phyloP scores from a whole-genome alignment of 2,113 vertebrate species.

The Eurypyga helias region DNA sequence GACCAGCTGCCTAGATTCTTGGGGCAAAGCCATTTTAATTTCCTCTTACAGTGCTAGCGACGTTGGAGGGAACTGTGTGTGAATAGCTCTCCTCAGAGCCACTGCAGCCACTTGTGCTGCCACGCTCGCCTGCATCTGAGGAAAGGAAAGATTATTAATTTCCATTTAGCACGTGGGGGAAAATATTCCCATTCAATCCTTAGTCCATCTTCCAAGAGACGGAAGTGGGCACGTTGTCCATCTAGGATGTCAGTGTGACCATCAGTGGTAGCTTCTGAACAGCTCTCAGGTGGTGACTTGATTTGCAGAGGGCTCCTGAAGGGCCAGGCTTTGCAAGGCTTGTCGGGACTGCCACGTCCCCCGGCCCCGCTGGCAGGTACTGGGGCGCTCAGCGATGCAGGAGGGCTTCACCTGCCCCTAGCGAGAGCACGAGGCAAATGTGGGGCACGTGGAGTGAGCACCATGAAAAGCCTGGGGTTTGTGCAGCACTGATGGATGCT shows the following conservation, averaged over 20 bases:
- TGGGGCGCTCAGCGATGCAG: background rate
- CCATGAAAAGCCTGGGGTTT: background rate
- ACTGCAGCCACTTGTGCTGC: background rate
- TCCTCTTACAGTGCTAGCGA: background rate
- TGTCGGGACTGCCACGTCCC: background rate
- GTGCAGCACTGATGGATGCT: too few relatives aligned
- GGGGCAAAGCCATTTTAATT: background rate
- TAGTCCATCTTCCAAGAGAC: background rate
- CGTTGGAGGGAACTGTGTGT: background rate
- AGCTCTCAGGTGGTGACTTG: background rate
- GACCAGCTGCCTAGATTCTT: background rate
- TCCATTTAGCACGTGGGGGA: background rate
- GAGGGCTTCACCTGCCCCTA: background rate
- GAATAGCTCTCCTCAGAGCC: background rate
- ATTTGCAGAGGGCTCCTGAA: background rate
- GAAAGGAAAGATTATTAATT: background rate
- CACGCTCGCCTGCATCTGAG: fast-evolving
- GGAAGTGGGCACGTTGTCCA: background rate
- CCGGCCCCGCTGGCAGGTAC: background rate
- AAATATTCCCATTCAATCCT: background rate
- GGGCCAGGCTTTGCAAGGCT: background rate
- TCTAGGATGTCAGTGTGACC: fast-evolving
- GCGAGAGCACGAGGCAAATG: background rate
- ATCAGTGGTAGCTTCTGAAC: background rate
- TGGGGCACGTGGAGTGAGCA: fast-evolving